Percentiles rank a stretch among this genome's conserved stretches.
Evolutionary conservation across 2,888 invertebrate genomes (phyloP).

Genomic region (Girardia tigrina): DNA sequence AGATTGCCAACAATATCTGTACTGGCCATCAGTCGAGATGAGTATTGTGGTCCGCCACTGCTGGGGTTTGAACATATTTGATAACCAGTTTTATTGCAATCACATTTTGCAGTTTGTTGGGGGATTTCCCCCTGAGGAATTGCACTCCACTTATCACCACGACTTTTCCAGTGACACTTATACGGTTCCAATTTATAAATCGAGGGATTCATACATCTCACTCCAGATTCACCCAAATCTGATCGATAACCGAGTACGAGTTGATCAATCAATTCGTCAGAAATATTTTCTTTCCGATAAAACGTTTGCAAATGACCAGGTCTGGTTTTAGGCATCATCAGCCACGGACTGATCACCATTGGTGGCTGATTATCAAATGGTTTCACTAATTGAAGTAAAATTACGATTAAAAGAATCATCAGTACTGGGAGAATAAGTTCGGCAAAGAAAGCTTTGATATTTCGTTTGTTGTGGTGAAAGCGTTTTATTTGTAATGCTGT

Average conservation of each 20-base stretch:
- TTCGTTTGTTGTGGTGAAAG: conserved; percentile 53
- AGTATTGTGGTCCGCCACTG: conserved; percentile 47
- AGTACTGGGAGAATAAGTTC: conserved; percentile 55
- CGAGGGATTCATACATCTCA: conserved; percentile 28
- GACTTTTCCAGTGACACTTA: not conserved
- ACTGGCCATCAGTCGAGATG: conserved; percentile 44
- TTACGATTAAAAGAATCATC: conserved; percentile 54
- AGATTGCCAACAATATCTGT: conserved; percentile 52
- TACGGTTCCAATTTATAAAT: not conserved
- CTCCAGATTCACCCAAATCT: conserved; percentile 4
- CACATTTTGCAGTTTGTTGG: conserved; percentile 29
- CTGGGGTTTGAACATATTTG: conserved; percentile 12
- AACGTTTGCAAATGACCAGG: not conserved
- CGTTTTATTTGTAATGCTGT: conserved; percentile 52
- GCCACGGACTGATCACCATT: not conserved
- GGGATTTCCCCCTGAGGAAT: not conserved
- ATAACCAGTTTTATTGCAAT: conserved; percentile 31
- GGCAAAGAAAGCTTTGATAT: conserved; percentile 53
- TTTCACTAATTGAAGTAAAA: conserved; percentile 41
- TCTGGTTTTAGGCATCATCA: not conserved
- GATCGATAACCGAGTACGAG: not conserved
- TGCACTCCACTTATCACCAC: not conserved
- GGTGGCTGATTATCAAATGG: not conserved
- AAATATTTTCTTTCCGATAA: not conserved
- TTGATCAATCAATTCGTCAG: not conserved